Percentiles rank a stretch among this genome's conserved stretches.
Evolutionary conservation across 1,140 invertebrate genomes (phyloP).

Genomic region (Watersipora subatra): DNA sequence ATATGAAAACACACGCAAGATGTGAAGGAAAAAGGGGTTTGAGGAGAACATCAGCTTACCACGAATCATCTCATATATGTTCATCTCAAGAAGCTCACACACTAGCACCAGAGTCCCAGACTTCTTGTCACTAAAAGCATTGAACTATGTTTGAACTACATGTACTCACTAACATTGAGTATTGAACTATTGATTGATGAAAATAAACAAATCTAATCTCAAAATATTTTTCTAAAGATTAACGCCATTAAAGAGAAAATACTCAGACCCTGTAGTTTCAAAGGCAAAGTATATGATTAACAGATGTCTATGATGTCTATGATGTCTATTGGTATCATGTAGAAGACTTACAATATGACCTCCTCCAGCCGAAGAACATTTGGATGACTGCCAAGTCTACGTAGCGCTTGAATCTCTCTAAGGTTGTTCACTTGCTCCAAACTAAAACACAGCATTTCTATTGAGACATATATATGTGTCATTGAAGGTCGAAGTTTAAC

Average conservation of each 20-base stretch:
- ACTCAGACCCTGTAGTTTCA: too few relatives aligned
- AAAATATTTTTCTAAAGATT: too few relatives aligned
- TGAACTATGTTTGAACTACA: constrained; percentile 12
- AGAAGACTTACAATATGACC: constrained; percentile 50
- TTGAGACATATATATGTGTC: constrained; percentile 1
- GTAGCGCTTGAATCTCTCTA: constrained; percentile 49
- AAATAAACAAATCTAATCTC: too few relatives aligned
- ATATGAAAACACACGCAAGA: too few relatives aligned
- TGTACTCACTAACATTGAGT: background rate
- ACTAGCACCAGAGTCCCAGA: constrained; percentile 48
- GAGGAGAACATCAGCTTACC: too few relatives aligned
- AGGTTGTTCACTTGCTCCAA: constrained; percentile 46
- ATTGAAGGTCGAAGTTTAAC: background rate
- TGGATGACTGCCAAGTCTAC: constrained; percentile 46
- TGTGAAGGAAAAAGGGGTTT: too few relatives aligned
- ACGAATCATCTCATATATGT: constrained; percentile 52
- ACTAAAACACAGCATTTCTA: constrained; percentile 41
- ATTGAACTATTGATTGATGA: too few relatives aligned
- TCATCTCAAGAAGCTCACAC: constrained; percentile 57
- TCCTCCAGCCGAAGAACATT: constrained; percentile 52
- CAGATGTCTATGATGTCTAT: too few relatives aligned
- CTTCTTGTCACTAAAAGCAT: constrained; percentile 39
- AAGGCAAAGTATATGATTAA: too few relatives aligned
- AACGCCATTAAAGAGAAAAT: too few relatives aligned
- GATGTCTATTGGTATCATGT: too few relatives aligned